These are phyloP conservation scores for Aldabrachelys gigantea DNA, from an alignment of 2,113 vertebrate species.

Conservation along the genomic window DNA sequence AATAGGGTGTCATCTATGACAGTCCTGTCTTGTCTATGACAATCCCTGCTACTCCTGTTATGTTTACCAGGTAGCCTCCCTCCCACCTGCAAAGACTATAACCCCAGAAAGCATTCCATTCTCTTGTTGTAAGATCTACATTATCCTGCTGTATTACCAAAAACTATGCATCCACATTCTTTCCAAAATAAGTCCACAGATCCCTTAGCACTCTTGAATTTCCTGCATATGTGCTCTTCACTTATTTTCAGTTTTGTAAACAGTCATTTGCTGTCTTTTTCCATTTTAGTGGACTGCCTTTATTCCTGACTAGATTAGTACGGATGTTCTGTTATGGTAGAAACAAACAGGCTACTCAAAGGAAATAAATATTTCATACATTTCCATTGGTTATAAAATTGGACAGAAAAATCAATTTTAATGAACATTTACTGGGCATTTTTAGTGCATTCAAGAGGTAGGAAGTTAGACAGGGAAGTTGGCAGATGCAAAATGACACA, in stretches of 20 bases:
- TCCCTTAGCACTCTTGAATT: accelerated
- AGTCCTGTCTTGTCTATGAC: not conserved
- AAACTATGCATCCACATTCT: not conserved
- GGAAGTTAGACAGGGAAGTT: not conserved
- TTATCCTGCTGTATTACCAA: accelerated
- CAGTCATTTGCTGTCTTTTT: not conserved
- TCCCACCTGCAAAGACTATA: accelerated
- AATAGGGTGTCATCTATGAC: accelerated
- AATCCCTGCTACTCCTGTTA: not conserved
- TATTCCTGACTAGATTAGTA: not conserved
- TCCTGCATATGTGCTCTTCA: accelerated
- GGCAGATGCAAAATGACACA: slow-evolving; percentile 26
- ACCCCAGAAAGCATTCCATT: accelerated
- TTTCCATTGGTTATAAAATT: slow-evolving; percentile 27
- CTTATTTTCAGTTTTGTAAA: not conserved
- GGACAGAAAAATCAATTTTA: slow-evolving; percentile 54
- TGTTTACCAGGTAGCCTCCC: accelerated
- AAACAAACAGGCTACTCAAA: not conserved
- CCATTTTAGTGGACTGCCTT: not conserved
- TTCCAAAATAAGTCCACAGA: not conserved
- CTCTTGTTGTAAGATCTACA: accelerated
- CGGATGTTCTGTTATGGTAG: not conserved
- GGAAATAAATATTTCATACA: slow-evolving; percentile 5
- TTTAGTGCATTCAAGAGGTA: slow-evolving; percentile 6
- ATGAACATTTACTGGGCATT: slow-evolving; percentile 36